Conservation (phyloP, 2,888 invertebrate species). For the Poecilobothrus nobilitatus region DNA sequence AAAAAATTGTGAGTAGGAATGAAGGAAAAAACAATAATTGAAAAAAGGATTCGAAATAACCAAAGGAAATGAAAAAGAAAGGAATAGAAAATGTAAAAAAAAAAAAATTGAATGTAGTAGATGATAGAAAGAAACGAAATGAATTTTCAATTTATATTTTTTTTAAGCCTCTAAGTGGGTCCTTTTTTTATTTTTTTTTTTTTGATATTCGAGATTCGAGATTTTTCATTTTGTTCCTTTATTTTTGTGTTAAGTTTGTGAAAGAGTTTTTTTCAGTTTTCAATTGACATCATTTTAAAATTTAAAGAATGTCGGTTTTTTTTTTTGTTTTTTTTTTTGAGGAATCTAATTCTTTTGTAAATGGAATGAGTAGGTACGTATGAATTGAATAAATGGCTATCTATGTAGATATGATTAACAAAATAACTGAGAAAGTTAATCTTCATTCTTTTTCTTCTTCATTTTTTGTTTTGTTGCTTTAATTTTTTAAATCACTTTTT, state of each 20-base stretch:
- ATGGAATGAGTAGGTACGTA: too few species aligned
- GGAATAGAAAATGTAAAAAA: too few species aligned
- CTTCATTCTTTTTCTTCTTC: not conserved
- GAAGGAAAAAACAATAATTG: too few species aligned
- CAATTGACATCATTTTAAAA: slow-evolving; percentile 1
- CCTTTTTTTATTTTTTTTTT: not conserved
- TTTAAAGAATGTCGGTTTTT: not conserved
- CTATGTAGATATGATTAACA: not conserved
- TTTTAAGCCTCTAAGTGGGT: not conserved
- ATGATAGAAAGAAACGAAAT: not conserved
- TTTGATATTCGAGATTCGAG: too few species aligned
- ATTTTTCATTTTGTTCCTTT: not conserved
- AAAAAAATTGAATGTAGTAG: too few species aligned
- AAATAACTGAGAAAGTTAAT: not conserved
- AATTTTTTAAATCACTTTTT: not conserved
- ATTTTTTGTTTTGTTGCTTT: not conserved
- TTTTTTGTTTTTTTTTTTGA: not conserved
- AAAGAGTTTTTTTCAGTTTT: not conserved
- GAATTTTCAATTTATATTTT: not conserved
- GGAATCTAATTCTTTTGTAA: too few species aligned
- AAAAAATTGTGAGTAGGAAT: too few species aligned
- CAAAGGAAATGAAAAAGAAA: too few species aligned
- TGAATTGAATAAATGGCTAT: too few species aligned
- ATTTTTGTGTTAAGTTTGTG: too few species aligned
- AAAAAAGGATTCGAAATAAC: too few species aligned